phyloP scores from a whole-genome alignment of 2,888 invertebrate genomes.

The Hermaeophaga mercurialis region DNA sequence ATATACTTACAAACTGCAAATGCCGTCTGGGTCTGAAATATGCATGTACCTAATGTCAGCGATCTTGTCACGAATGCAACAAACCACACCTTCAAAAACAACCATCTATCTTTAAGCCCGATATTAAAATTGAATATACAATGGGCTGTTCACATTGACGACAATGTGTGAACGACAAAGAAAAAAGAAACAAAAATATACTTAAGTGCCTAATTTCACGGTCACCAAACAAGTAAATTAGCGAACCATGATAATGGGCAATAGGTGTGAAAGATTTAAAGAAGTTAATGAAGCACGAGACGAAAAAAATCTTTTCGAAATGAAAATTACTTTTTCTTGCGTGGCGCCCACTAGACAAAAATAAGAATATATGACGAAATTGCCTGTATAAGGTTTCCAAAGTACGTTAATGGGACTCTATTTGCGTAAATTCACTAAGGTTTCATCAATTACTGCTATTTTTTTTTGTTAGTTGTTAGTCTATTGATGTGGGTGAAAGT shows the following conservation, averaged over 20 bases:
- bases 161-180: constrained; percentile 10
- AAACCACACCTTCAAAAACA: constrained; percentile 17
- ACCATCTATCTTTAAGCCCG: constrained; percentile 3
- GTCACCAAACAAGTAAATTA: constrained; percentile 18
- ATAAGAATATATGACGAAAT: too few species aligned
- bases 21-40: not conserved
- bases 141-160: constrained; percentile 13
- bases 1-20: not conserved
- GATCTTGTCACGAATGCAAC: constrained; percentile 1
- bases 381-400: too few species aligned
- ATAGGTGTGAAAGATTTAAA: constrained; percentile 17
- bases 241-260: constrained; percentile 5
- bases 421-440: too few species aligned
- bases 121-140: constrained; percentile 20
- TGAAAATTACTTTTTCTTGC: too few species aligned
- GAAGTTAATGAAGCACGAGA: too few species aligned
- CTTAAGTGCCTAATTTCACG: constrained; percentile 19
- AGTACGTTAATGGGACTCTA: too few species aligned
- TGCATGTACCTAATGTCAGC: not conserved
- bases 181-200: not conserved
- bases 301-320: too few species aligned
- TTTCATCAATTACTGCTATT: too few species aligned
- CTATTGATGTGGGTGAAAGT: too few species aligned
- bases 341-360: too few species aligned
- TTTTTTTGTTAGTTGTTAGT: too few species aligned